Conservation (phyloP, 2,797 vertebrate species). For the Chrysocyon brachyurus region DNA sequence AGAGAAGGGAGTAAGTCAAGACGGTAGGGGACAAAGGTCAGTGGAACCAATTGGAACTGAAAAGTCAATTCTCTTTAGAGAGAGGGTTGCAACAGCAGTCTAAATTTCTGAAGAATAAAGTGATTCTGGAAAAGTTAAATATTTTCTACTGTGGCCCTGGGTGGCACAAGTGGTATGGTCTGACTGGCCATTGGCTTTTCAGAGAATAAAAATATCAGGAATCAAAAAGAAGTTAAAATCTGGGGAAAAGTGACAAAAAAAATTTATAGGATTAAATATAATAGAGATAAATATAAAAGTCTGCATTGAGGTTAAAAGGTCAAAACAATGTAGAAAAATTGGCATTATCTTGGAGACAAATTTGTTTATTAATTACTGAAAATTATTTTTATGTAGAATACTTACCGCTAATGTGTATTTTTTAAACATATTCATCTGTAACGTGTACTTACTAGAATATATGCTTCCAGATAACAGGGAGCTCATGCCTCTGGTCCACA, state of each 20-base stretch:
- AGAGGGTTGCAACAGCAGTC: not conserved
- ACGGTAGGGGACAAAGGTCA: not conserved
- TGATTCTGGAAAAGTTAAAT: not conserved
- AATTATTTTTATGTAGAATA: not conserved
- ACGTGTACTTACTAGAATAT: not conserved
- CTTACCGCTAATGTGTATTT: not conserved
- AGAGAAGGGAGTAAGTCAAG: not conserved
- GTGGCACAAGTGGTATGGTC: not conserved
- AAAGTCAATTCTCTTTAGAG: not conserved
- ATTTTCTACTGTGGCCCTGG: not conserved
- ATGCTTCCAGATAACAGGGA: not conserved
- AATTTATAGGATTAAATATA: not conserved
- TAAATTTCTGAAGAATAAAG: slow-evolving; percentile 35
- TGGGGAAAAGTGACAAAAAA: not conserved
- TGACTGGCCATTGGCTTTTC: not conserved
- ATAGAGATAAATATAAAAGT: not conserved
- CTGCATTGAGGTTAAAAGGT: not conserved
- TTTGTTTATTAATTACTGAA: not conserved
- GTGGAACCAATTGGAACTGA: not conserved
- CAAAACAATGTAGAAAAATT: not conserved
- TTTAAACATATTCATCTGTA: not conserved
- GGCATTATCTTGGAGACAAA: not conserved
- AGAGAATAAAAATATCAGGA: not conserved
- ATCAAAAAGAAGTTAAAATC: not conserved
- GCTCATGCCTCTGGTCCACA: not conserved